A percentile compares a stretch with the other conserved stretches of the same genome.
These are phyloP conservation scores for Martes martes DNA, from an alignment of 2,113 vertebrate species.

Conservation along the genomic window DNA sequence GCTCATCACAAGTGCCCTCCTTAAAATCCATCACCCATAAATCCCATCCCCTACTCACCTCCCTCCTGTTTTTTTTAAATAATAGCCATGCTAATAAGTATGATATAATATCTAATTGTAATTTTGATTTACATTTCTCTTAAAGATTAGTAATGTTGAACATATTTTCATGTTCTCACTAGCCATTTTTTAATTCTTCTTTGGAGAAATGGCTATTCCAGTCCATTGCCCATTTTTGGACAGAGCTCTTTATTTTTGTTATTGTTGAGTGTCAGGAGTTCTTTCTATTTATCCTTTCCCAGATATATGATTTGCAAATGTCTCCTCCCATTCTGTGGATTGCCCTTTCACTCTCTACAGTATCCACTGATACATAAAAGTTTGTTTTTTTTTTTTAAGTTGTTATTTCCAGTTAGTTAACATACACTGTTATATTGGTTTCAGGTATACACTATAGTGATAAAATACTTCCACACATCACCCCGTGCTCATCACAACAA, in stretches of 20 bases:
- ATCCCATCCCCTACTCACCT: background rate
- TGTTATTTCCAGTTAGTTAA: background rate
- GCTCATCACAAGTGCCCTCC: background rate
- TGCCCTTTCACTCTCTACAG: background rate
- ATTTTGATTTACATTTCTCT: background rate
- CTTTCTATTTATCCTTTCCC: background rate
- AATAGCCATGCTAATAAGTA: background rate
- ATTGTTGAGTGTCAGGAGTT: background rate
- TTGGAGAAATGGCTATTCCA: background rate
- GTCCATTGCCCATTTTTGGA: background rate
- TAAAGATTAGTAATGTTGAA: background rate
- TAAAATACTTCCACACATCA: background rate
- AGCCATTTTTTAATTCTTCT: background rate
- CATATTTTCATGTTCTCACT: background rate
- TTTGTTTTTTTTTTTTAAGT: background rate
- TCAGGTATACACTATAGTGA: background rate
- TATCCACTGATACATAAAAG: background rate
- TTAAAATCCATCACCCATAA: background rate
- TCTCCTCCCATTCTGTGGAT: background rate
- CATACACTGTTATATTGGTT: background rate
- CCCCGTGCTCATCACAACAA: background rate
- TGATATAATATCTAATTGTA: background rate
- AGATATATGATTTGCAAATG: background rate
- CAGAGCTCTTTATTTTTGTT: background rate
- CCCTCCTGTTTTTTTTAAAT: background rate